Evolutionary conservation across 2,113 vertebrate species (phyloP).

Genomic region (Axis porcinus): DNA sequence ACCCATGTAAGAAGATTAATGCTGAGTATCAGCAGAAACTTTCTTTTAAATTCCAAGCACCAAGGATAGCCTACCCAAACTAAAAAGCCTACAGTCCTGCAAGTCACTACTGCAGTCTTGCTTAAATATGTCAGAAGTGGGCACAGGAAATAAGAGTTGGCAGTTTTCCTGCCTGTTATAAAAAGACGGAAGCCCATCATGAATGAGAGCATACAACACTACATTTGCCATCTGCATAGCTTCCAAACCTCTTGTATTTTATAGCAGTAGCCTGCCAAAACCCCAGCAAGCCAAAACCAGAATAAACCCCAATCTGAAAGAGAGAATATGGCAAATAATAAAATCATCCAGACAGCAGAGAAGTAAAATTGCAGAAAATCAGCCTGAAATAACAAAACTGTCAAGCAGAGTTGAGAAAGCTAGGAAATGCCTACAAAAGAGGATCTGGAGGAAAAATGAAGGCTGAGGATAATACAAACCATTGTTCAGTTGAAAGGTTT

Average conservation of each 20-base stretch:
- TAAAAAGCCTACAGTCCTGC: not conserved
- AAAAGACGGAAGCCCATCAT: constrained; percentile 52
- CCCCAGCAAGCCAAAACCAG: constrained; percentile 40
- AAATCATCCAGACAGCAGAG: constrained; percentile 60
- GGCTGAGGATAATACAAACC: constrained; percentile 26
- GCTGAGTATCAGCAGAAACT: not conserved
- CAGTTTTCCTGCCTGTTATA: constrained; percentile 47
- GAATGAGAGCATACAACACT: constrained; percentile 54
- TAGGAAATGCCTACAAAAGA: constrained; percentile 43
- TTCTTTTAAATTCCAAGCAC: not conserved
- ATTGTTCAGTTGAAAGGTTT: constrained; percentile 60
- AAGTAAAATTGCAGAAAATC: constrained; percentile 52
- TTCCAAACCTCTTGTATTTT: constrained; percentile 74
- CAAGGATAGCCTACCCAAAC: not conserved
- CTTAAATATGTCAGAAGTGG: constrained; percentile 54
- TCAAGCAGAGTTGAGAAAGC: not conserved
- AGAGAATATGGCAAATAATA: constrained; percentile 58
- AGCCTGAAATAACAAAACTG: constrained; percentile 44
- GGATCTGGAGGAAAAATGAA: constrained; percentile 41
- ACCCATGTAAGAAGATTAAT: not conserved
- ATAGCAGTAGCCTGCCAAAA: constrained; percentile 61
- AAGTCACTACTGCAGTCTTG: not conserved
- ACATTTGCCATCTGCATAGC: constrained; percentile 62
- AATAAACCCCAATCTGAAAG: constrained; percentile 58
- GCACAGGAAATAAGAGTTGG: constrained; percentile 51